phyloP scores from a whole-genome alignment of 2,797 vertebrate species.

The Lithobates pipiens region DNA sequence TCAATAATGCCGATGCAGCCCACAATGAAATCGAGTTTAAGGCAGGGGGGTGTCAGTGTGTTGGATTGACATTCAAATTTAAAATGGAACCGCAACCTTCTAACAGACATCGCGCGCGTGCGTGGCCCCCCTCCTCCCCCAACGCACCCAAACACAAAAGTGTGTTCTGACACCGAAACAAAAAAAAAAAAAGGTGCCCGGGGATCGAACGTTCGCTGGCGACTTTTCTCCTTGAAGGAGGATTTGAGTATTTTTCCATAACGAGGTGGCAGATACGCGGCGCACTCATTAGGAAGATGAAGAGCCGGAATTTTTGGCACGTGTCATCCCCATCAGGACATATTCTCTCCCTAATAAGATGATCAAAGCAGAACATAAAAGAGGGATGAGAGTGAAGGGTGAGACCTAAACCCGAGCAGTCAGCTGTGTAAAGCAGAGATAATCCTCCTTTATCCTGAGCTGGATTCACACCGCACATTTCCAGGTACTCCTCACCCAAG shows the following conservation, averaged over 20 bases:
- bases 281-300: not conserved
- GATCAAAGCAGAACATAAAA: not conserved
- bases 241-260: not conserved
- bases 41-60: no score
- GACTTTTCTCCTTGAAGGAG: no score
- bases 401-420: slow-evolving; percentile 13
- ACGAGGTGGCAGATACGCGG: not conserved
- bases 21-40: no score
- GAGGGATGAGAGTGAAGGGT: slow-evolving; percentile 9
- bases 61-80: no score
- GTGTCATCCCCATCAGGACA: slow-evolving; percentile 21
- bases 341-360: not conserved
- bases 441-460: slow-evolving; percentile 7
- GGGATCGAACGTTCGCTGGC: no score
- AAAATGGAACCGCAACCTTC: no score
- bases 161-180: no score
- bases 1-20: no score
- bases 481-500: not conserved
- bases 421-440: slow-evolving; percentile 2
- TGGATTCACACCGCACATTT: not conserved
- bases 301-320: not conserved
- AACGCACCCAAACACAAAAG: no score
- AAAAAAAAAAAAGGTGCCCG: no score
- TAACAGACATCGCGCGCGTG: no score
- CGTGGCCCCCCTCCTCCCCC: no score